Conservation (phyloP, 2,888 invertebrate species). For the Bursaphelenchus okinawaensis region DNA sequence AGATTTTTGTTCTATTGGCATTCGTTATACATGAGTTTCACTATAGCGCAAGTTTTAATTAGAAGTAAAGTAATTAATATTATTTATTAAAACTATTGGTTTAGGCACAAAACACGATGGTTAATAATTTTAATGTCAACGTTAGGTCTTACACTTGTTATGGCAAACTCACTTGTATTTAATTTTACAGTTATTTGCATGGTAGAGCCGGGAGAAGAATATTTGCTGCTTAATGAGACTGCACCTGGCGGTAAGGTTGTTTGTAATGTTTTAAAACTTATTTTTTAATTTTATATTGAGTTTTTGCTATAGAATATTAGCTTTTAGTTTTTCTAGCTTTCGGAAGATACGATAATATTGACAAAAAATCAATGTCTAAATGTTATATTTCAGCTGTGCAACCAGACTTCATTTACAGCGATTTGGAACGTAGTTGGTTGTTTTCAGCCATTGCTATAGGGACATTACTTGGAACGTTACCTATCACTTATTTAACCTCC, state of each 20-base stretch:
- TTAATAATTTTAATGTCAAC: not conserved
- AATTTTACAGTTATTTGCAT: constrained; percentile 19
- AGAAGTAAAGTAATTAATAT: no score
- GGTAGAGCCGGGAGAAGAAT: not conserved
- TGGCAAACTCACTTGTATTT: constrained; percentile 9
- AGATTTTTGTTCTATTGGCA: no score
- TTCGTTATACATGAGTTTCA: no score
- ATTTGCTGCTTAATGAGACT: not conserved
- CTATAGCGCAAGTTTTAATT: no score
- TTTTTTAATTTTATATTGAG: not conserved
- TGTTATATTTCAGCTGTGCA: not conserved
- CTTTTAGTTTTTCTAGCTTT: no score
- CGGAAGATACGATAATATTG: no score
- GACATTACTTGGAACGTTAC: constrained; percentile 24
- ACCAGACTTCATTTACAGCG: constrained; percentile 10
- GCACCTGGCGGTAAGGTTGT: not conserved
- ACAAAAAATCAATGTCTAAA: no score
- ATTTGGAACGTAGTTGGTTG: constrained; percentile 16
- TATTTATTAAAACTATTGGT: not conserved
- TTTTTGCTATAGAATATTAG: no score
- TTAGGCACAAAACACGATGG: not conserved
- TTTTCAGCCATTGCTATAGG: constrained; percentile 32
- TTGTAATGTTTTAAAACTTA: no score
- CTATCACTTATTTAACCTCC: constrained; percentile 15
- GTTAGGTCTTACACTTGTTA: constrained; percentile 3